A percentile compares a stretch with the other conserved stretches of the same genome.
These are phyloP conservation scores for Aphelenchoides fujianensis DNA, from an alignment of 1,140 invertebrate genomes.

Conservation along the genomic window DNA sequence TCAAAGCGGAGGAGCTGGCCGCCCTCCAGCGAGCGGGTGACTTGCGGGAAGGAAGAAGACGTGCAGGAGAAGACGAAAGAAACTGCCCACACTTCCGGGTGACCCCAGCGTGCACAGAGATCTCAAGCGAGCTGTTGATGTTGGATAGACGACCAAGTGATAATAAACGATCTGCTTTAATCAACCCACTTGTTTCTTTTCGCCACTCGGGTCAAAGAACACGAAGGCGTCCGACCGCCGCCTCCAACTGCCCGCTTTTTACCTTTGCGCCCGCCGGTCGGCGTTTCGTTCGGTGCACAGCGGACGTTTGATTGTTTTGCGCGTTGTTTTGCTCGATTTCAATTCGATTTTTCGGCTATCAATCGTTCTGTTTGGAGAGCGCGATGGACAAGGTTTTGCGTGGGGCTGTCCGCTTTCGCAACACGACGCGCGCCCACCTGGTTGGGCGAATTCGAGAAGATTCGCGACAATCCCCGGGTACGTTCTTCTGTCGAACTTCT, in stretches of 20 bases:
- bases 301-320: no score
- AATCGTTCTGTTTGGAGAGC: not conserved
- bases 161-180: no score
- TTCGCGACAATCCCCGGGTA: slow-evolving; percentile 17
- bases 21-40: no score
- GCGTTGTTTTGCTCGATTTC: no score
- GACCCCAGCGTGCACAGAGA: no score
- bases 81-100: no score
- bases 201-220: not conserved
- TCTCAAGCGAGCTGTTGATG: no score
- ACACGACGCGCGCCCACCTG: slow-evolving; percentile 1
- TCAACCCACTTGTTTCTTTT: no score
- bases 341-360: not conserved
- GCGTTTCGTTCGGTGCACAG: not conserved
- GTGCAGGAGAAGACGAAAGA: no score
- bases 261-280: not conserved
- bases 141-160: no score
- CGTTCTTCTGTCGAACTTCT: not conserved
- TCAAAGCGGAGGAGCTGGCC: no score
- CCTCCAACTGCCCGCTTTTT: not conserved
- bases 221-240: not conserved
- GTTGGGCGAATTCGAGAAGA: slow-evolving; percentile 18
- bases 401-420: slow-evolving; percentile 14
- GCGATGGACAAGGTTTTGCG: slow-evolving; percentile 15
- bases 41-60: no score